Evolutionary conservation across 2,888 invertebrate species (phyloP).

Genomic region (Catocala nupta): DNA sequence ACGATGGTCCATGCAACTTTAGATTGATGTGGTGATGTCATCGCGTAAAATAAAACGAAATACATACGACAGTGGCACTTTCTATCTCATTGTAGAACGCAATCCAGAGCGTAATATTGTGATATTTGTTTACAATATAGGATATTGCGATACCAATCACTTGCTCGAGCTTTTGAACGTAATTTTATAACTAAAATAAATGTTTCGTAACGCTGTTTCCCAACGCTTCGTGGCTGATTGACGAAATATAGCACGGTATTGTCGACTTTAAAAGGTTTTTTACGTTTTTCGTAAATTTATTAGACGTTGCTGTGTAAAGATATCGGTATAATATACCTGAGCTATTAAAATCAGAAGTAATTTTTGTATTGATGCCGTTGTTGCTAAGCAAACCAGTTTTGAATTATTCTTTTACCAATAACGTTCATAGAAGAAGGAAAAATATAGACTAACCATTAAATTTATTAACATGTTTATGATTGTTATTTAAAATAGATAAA

Average conservation of each 20-base stretch:
- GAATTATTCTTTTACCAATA: no score
- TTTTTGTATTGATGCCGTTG: not conserved
- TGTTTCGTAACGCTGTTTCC: slow-evolving; percentile 49
- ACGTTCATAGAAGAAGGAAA: no score
- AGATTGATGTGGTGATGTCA: no score
- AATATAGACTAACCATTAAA: no score
- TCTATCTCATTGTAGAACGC: slow-evolving; percentile 11
- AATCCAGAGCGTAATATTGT: slow-evolving; percentile 12
- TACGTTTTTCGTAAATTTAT: slow-evolving; percentile 27
- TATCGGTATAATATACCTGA: not conserved
- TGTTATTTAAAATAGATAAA: no score
- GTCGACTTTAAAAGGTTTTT: slow-evolving; percentile 33
- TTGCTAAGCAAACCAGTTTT: not conserved
- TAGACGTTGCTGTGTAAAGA: not conserved
- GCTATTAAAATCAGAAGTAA: not conserved
- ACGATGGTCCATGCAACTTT: no score
- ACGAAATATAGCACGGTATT: slow-evolving; percentile 36
- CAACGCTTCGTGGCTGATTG: slow-evolving; percentile 49
- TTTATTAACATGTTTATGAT: no score
- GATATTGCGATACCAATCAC: slow-evolving; percentile 45
- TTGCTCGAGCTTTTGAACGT: slow-evolving; percentile 41
- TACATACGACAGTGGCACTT: slow-evolving; percentile 11
- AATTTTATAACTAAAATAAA: slow-evolving; percentile 52
- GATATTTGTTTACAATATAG: slow-evolving; percentile 38
- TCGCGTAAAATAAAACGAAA: not conserved